Evolutionary conservation across 1,140 invertebrate species (phyloP), one percentile per base, ranked within the genome.

Genomic region (Acromyrmex echinatior): DNA sequence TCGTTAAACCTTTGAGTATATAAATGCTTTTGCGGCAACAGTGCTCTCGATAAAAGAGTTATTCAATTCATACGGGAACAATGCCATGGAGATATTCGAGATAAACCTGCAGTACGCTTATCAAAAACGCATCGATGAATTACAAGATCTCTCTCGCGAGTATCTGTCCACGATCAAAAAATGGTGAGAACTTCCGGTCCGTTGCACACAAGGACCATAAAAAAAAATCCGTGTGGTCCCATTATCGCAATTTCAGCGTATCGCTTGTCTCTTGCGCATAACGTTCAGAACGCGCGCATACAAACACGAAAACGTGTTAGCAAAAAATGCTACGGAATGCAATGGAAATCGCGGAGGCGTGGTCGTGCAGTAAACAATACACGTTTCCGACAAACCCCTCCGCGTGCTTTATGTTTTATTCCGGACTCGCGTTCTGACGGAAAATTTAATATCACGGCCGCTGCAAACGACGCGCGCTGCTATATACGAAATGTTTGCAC

Each of bases 371-470:
- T 86, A 90, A 88, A 86, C 86, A 88, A 90, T 91, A 78, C 90
- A 70, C 68, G 65, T 86, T 53, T 74, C 28, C 28, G 21, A 60
- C 73, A 86, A 86, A 86, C 28, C 25, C 21, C 21, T 58, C 58
- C 88, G 68, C 21, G 49, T 65, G 53, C 51, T 63, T 82, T 86
- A 58, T 84, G 87, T 87, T 92, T 91, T 87, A 90, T 90, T 87
- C 81, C 62, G 28, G 1, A 21, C n/a, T 21, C 39, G 21, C 62
- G 66, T 88, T 82, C 81, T 56, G 45, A 45, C 87, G 77, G 87
- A 86, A 88, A 88, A 92, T 90, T 92, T 91, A 90, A 91, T 91
- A 90, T 90, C 90, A 58, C 70, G 45, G 35, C 25, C 74, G 39
- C 28, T 63, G 60, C 80, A 74, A 82, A n/a, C 76, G 76, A 91